phyloP scores from a whole-genome alignment of 2,797 vertebrate genomes.

The Gambelia wislizenii region DNA sequence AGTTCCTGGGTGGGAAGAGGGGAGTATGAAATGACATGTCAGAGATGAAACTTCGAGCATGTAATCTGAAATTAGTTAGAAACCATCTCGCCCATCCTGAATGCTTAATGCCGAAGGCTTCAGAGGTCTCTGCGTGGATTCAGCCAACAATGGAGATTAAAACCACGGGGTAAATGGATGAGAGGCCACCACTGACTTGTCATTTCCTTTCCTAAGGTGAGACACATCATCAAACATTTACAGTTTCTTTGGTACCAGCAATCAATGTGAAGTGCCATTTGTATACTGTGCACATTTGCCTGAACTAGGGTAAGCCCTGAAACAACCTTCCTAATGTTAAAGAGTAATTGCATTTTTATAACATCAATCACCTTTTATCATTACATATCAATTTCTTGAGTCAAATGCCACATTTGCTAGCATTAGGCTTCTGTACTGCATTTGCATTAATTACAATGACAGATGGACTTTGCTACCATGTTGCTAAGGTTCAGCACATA shows the following conservation, averaged over 20 bases:
- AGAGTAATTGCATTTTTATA: slow-evolving; percentile 57
- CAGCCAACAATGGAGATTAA: slow-evolving; percentile 55
- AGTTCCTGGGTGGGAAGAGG: background rate
- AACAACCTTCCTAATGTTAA: slow-evolving; percentile 42
- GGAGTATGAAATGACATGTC: slow-evolving; percentile 29
- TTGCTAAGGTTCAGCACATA: slow-evolving; percentile 36
- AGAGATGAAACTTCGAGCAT: slow-evolving; percentile 50
- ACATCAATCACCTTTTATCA: slow-evolving; percentile 58
- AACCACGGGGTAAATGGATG: slow-evolving; percentile 53
- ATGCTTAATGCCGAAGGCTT: slow-evolving; percentile 62
- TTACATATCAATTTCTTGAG: slow-evolving; percentile 47
- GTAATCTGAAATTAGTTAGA: slow-evolving; percentile 33
- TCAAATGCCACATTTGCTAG: slow-evolving; percentile 57
- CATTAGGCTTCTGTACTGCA: background rate
- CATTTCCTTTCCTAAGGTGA: slow-evolving; percentile 45
- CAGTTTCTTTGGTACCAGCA: slow-evolving; percentile 49
- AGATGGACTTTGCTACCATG: slow-evolving; percentile 39
- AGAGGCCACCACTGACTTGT: slow-evolving; percentile 44
- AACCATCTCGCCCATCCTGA: slow-evolving; percentile 60
- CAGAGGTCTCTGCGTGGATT: slow-evolving; percentile 12
- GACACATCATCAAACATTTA: slow-evolving; percentile 60
- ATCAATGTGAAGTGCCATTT: slow-evolving; percentile 48
- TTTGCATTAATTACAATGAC: slow-evolving; percentile 47
- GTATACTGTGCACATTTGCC: slow-evolving; percentile 1
- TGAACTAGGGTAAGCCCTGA: background rate